Evolutionary conservation across 2,113 vertebrate species (phyloP).

Genomic region (Hyaena hyaena): DNA sequence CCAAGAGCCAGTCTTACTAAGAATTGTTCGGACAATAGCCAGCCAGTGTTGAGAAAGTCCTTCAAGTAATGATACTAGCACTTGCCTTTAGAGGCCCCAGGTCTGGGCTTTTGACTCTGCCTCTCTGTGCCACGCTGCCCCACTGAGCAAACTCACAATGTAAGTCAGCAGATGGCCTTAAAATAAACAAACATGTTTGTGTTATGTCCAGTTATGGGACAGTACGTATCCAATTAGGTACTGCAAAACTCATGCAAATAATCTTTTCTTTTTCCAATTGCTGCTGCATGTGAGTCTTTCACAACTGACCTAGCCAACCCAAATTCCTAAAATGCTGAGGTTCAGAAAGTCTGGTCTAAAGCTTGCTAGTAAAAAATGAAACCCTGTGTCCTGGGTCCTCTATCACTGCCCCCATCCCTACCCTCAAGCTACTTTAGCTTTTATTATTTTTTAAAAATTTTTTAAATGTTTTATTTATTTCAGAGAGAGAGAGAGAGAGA

Average conservation of each 20-base stretch:
- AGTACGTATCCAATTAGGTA: conserved; percentile 31
- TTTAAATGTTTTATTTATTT: too few species aligned
- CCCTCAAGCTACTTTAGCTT: conserved; percentile 65
- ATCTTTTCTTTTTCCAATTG: conserved; percentile 39
- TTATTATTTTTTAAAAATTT: neutral
- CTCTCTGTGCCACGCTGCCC: neutral
- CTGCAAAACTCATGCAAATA: conserved; percentile 49
- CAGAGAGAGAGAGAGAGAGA: too few species aligned
- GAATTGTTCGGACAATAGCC: neutral
- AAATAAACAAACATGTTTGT: conserved; percentile 47
- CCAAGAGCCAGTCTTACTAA: neutral
- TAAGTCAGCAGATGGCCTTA: conserved; percentile 27
- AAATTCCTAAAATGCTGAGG: conserved; percentile 66
- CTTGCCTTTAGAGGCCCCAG: neutral
- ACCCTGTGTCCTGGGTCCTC: neutral
- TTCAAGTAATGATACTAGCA: neutral
- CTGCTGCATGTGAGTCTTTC: conserved; percentile 49
- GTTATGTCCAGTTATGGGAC: neutral
- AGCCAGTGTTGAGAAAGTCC: neutral
- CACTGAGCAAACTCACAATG: neutral
- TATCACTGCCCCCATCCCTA: neutral
- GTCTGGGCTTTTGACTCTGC: neutral
- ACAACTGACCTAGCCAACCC: conserved; percentile 35
- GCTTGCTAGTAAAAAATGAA: conserved; percentile 60
- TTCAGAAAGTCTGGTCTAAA: conserved; percentile 59